Evolutionary conservation across 1,140 invertebrate genomes (phyloP).

Genomic region (Lepidotrigona ventralis): DNA sequence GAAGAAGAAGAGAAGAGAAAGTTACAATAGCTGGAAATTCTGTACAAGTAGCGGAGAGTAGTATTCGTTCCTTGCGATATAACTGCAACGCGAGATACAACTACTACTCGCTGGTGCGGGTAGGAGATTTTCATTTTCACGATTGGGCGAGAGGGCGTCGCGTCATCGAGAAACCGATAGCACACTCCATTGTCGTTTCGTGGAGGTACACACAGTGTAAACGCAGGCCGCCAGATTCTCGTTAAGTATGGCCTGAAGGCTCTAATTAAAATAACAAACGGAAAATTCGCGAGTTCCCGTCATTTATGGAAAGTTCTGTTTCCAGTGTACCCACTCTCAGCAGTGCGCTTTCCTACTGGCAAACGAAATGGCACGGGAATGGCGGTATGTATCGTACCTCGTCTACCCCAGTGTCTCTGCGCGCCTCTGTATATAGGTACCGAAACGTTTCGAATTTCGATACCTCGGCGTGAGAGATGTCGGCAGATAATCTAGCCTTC

Average conservation of each 20-base stretch:
- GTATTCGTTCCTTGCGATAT: background rate
- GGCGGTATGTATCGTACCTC: background rate
- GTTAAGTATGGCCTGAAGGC: constrained; percentile 65
- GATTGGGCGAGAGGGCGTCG: background rate
- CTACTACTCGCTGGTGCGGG: background rate
- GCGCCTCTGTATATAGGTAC: constrained; percentile 8
- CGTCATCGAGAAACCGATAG: constrained; percentile 34
- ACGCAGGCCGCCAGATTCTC: constrained; percentile 58
- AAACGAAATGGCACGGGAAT: constrained; percentile 5
- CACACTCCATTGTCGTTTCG: constrained; percentile 39
- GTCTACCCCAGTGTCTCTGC: constrained; percentile 33
- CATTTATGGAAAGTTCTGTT: constrained; percentile 53
- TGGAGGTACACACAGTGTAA: constrained; percentile 45
- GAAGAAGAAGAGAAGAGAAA: no score
- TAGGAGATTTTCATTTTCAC: constrained; percentile 16
- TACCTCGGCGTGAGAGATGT: background rate
- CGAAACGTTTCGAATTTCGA: constrained; percentile 57
- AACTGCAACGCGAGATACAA: background rate
- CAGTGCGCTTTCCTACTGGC: background rate
- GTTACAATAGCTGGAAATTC: background rate
- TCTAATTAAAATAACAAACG: constrained; percentile 69
- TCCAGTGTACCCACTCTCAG: background rate
- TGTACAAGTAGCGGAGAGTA: background rate
- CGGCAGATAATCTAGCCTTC: background rate
- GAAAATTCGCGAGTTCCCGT: constrained; percentile 63